Evolutionary conservation across 2,113 vertebrate species (phyloP).

Genomic region (Pangasianodon hypophthalmus): DNA sequence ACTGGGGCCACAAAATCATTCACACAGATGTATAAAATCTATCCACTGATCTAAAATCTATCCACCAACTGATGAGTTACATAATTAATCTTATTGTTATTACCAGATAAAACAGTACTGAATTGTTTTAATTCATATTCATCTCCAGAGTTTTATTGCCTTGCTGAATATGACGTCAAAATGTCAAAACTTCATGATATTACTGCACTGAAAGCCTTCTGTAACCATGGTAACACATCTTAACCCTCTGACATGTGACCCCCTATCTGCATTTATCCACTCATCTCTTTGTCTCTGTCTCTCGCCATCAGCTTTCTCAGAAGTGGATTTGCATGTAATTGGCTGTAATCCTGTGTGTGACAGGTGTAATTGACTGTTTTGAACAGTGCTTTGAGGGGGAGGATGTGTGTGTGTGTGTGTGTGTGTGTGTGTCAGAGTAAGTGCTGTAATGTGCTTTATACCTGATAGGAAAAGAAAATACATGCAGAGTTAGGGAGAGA

Average conservation of each 20-base stretch:
- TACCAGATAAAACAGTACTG: not conserved
- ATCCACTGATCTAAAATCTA: not conserved
- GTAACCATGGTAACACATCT: conserved; percentile 39
- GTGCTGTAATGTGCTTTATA: not conserved
- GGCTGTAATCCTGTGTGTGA: conserved; percentile 29
- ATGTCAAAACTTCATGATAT: not conserved
- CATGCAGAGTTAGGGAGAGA: not conserved
- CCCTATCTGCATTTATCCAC: not conserved
- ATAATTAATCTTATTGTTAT: not conserved
- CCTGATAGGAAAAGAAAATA: not conserved
- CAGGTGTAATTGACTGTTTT: conserved; percentile 36
- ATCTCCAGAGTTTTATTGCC: not conserved
- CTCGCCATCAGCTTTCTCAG: not conserved
- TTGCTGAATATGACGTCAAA: not conserved
- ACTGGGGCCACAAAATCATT: not conserved
- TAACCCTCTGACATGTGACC: conserved; percentile 33
- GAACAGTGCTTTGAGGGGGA: not conserved
- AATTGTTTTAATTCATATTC: too few species aligned
- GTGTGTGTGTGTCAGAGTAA: conserved; percentile 16
- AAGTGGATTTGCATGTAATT: conserved; percentile 46
- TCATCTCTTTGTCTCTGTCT: not conserved
- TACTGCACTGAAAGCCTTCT: not conserved
- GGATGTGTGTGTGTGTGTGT: conserved; percentile 4
- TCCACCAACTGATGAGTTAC: not conserved
- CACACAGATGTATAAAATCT: not conserved